Evolutionary conservation across 2,797 vertebrate species (phyloP).

Genomic region (Masticophis lateralis): DNA sequence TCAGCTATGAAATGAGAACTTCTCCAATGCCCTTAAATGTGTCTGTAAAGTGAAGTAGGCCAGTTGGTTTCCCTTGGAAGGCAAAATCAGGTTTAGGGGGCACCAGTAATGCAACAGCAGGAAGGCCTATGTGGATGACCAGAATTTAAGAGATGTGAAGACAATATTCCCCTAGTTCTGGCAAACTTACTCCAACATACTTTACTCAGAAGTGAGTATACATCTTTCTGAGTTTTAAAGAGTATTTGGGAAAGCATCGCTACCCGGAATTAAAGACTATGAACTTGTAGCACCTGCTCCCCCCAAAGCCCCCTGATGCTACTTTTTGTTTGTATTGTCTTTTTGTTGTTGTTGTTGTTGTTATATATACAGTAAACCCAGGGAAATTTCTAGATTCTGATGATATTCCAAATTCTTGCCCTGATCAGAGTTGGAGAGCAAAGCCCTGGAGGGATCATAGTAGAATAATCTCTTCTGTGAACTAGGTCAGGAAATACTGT

Average conservation of each 20-base stretch:
- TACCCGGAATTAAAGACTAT: neutral
- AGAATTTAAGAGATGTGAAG: neutral
- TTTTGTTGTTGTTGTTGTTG: neutral
- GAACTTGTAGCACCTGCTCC: neutral
- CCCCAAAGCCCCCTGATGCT: neutral
- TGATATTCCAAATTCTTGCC: neutral
- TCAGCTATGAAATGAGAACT: neutral
- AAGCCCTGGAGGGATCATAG: neutral
- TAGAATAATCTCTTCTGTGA: neutral
- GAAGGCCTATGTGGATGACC: neutral
- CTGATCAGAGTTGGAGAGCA: neutral
- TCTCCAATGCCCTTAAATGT: neutral
- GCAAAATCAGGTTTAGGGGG: neutral
- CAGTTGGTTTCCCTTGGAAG: neutral
- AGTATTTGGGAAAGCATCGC: neutral
- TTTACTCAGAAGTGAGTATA: neutral
- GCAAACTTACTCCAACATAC: neutral
- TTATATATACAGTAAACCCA: neutral
- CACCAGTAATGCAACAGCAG: neutral
- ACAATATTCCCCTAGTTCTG: neutral
- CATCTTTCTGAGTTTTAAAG: neutral
- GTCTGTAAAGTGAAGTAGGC: neutral
- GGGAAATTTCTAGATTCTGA: neutral
- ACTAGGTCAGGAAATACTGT: neutral
- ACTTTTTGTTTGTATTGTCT: neutral